A percentile compares a stretch with the other conserved stretches of the same genome.
Evolutionary conservation across 2,797 vertebrate species (phyloP).

Genomic region (Anguilla anguilla): DNA sequence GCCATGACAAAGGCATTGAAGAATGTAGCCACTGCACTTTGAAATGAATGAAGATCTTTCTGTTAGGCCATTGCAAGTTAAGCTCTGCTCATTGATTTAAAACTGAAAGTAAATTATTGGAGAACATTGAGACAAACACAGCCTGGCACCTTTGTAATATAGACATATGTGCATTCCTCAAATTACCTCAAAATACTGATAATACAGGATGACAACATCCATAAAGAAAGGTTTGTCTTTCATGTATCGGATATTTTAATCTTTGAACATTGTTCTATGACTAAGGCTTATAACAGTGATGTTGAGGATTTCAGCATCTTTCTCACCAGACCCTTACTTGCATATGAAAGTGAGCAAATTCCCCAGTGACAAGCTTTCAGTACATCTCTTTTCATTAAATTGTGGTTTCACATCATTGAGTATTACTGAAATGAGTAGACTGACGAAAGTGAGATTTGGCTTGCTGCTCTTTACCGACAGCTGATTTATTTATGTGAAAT

Average conservation of each 20-base stretch:
- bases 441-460: not conserved
- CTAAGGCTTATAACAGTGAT: not conserved
- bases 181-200: not conserved
- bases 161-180: not conserved
- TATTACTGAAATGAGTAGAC: not conserved
- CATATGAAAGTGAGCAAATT: not conserved
- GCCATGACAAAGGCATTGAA: constrained; percentile 2
- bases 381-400: not conserved
- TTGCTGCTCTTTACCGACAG: not conserved
- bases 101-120: not conserved
- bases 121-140: not conserved
- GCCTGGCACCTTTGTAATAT: not conserved
- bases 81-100: not conserved
- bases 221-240: not conserved
- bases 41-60: not conserved
- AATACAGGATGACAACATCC: constrained; percentile 1
- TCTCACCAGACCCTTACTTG: not conserved
- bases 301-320: not conserved
- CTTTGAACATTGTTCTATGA: not conserved
- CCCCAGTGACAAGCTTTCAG: not conserved
- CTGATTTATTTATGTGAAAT: not conserved
- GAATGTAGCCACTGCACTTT: constrained; percentile 27
- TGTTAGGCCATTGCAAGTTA: not conserved
- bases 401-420: not conserved
- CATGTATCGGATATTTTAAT: not conserved